A percentile compares a stretch with the other conserved stretches of the same genome.
phyloP scores from a whole-genome alignment of 2,888 invertebrate species.

The Trissolcus japonicus region DNA sequence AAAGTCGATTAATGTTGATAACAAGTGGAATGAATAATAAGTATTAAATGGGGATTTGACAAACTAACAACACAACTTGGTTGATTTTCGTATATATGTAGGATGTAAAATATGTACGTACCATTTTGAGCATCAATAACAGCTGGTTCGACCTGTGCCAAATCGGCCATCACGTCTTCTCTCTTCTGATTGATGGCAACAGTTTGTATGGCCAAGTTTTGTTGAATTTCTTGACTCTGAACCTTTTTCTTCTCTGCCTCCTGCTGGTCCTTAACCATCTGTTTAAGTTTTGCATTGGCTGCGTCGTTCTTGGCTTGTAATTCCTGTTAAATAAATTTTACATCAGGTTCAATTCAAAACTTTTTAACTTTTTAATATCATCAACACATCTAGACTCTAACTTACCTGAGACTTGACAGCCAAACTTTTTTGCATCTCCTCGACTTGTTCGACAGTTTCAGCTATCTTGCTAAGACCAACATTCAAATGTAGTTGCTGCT shows the following conservation, averaged over 20 bases:
- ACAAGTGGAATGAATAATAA: too few relatives aligned
- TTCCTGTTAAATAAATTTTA: conserved; percentile 77
- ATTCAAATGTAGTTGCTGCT: conserved; percentile 98
- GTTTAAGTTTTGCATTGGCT: conserved; percentile 98
- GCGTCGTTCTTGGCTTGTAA: conserved; percentile 98
- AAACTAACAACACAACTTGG: too few relatives aligned
- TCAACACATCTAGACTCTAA: neutral
- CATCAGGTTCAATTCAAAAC: neutral
- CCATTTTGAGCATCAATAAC: conserved; percentile 99
- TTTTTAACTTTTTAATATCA: neutral
- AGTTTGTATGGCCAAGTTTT: conserved; percentile 89
- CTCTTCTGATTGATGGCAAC: conserved; percentile 95
- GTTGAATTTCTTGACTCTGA: conserved; percentile 97
- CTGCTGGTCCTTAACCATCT: conserved; percentile 99
- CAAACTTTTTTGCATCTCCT: conserved; percentile 98
- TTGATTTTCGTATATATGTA: neutral
- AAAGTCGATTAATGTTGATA: too few relatives aligned
- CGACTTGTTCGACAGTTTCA: conserved; percentile 99
- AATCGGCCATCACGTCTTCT: conserved; percentile 95
- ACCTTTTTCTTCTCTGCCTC: conserved; percentile 99
- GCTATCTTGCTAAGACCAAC: conserved; percentile 99
- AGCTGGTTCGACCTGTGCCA: conserved; percentile 98
- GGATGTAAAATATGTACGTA: conserved; percentile 70
- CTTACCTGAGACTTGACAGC: conserved; percentile 93
- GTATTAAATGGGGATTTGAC: too few relatives aligned